Conservation (phyloP, 2,888 invertebrate genomes). For the Neria commutata region DNA sequence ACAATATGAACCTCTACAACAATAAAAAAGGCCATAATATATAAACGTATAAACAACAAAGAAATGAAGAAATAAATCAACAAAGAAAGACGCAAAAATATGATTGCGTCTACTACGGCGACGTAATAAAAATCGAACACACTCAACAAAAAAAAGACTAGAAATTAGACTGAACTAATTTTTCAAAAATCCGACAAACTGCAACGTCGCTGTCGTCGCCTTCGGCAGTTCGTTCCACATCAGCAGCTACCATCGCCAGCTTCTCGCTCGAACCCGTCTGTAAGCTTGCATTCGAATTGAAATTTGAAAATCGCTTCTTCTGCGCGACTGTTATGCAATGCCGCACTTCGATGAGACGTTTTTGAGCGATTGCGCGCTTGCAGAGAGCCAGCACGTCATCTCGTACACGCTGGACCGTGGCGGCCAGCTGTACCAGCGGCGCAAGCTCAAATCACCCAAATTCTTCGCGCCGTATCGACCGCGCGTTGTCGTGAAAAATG, state of each 20-base stretch:
- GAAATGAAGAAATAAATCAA: background rate
- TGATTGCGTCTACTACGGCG: background rate
- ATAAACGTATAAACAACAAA: background rate
- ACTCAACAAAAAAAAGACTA: too few species aligned
- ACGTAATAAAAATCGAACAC: too few species aligned
- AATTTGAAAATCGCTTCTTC: background rate
- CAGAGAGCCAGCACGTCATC: constrained; percentile 51
- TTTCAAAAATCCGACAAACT: too few species aligned
- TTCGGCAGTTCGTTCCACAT: background rate
- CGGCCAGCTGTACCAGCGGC: constrained; percentile 42
- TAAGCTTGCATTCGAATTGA: background rate
- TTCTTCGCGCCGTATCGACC: constrained; percentile 33
- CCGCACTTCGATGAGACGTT: constrained; percentile 60
- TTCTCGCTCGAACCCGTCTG: background rate
- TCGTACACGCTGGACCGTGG: constrained; percentile 44
- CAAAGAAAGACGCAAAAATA: background rate
- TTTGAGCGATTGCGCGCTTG: constrained; percentile 53
- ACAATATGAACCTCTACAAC: too few species aligned
- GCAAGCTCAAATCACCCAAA: constrained; percentile 49
- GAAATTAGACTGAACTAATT: too few species aligned
- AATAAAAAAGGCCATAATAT: too few species aligned
- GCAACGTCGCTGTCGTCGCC: background rate
- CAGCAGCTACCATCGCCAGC: background rate
- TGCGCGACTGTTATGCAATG: constrained; percentile 51
- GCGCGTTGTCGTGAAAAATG: constrained; percentile 51